Base-by-base conservation (phyloP, 2,888 invertebrate species). In the Tillus elongatus region DNA sequence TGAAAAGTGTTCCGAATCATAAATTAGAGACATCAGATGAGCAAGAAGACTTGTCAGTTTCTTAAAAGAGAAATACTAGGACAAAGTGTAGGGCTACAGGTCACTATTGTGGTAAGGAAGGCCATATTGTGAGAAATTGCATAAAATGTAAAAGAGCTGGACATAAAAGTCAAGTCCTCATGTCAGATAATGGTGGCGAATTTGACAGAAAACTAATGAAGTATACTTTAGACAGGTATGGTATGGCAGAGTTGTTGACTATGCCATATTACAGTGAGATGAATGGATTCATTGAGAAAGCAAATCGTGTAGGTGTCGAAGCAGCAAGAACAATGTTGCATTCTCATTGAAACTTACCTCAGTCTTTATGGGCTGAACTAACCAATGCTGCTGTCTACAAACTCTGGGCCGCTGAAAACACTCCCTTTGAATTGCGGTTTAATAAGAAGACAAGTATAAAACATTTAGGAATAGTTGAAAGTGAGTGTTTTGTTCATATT, bases 401-500 rank as follows among this genome's bases (percentile, higher is more conserved):
- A 39, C n/a, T 40, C 44, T 11, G 35, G 13, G 30, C 40, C 6
- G 9, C 30, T 4, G 39, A 31, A 29, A 43, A 43, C 32, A 30
- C 36, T 3, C 44, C 46, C 3, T 36, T 30, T 38, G 42, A 38
- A 15, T 30, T 43, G 24, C 44, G 31, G 37, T 27, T n/a, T 34
- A 31, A 31, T 8, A 27, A 42, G 29, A 32, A 40, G 19, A 33
- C 28, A 38, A 19, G 16, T 15, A 27, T 44, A 6, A 33, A 33
- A 3, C 19, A 37, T 10, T 43, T 46, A 6, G 32, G 37, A 35
- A 36, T 49, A 19, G 46, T 49, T 41, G 45, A 49, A 29, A 45
- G 39, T 13, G 44, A 45, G 26, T 46, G 41, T 36, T 51, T 38
- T 42, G 44, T 41, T 11, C 43, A 47, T 4, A 46, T 49, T 33